These are phyloP conservation scores for Mustela nigripes DNA, from an alignment of 2,113 vertebrate genomes.

Conservation along the genomic window DNA sequence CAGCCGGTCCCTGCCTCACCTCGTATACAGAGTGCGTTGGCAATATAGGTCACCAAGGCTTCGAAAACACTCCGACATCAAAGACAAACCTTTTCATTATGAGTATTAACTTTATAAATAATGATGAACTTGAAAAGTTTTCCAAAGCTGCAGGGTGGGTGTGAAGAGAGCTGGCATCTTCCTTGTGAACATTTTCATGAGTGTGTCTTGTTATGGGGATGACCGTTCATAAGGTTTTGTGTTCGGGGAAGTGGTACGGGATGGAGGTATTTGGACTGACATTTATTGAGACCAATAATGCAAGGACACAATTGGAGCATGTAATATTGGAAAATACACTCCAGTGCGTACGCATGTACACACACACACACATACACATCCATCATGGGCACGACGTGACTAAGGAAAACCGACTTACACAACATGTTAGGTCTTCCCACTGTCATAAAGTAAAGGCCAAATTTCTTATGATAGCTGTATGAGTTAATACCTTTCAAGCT, in stretches of 20 bases:
- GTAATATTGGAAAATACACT: neutral
- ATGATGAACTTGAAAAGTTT: constrained; percentile 88
- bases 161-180: neutral
- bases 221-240: rapidly evolving
- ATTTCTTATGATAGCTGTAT: neutral
- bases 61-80: constrained; percentile 88
- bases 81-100: constrained; percentile 88
- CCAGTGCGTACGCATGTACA: rapidly evolving
- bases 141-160: constrained; percentile 65
- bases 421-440: neutral
- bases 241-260: rapidly evolving
- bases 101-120: constrained; percentile 90
- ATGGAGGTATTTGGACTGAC: neutral
- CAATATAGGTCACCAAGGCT: constrained; percentile 91
- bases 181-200: neutral
- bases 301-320: neutral
- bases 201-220: rapidly evolving
- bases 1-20: constrained; percentile 89
- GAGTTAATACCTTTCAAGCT: neutral
- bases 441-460: neutral
- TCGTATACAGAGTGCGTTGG: constrained; percentile 87
- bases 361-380: neutral
- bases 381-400: too few species aligned
- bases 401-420: neutral
- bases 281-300: neutral